phyloP scores from a whole-genome alignment of 2,113 vertebrate genomes.

The Chamaea fasciata region DNA sequence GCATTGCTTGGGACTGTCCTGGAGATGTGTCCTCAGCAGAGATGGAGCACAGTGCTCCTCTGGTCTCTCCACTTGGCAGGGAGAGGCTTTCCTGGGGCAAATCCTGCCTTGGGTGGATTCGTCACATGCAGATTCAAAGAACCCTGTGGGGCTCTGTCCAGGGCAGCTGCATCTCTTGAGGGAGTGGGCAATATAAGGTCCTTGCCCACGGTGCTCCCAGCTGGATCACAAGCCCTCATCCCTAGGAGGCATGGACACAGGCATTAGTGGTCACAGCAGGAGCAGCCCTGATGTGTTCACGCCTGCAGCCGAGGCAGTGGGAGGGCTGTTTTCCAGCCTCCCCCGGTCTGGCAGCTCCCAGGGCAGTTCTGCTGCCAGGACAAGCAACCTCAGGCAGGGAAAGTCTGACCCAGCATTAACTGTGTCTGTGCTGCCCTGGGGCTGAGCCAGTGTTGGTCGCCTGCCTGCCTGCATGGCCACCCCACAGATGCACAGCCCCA shows the following conservation, averaged over 20 bases:
- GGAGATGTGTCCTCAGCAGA: neutral
- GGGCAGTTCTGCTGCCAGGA: neutral
- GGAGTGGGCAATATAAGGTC: neutral
- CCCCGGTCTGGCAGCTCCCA: neutral
- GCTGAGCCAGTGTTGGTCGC: neutral
- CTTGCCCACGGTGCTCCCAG: accelerated
- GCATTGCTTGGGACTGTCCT: neutral
- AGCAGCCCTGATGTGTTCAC: neutral
- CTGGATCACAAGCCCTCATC: neutral
- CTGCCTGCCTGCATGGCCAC: neutral
- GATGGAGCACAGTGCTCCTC: accelerated
- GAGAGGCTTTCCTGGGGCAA: neutral
- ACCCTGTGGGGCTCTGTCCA: neutral
- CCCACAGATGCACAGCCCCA: accelerated
- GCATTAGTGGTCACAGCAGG: neutral
- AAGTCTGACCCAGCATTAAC: neutral
- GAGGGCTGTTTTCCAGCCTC: neutral
- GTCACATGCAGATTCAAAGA: accelerated
- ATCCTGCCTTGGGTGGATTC: neutral
- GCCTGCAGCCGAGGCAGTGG: neutral
- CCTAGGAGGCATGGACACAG: neutral
- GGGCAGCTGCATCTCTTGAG: neutral
- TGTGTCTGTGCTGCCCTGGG: neutral
- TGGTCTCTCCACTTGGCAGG: neutral
- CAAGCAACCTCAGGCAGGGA: neutral